Base-by-base conservation (phyloP, 2,113 vertebrate genomes). In the Apus apus region DNA sequence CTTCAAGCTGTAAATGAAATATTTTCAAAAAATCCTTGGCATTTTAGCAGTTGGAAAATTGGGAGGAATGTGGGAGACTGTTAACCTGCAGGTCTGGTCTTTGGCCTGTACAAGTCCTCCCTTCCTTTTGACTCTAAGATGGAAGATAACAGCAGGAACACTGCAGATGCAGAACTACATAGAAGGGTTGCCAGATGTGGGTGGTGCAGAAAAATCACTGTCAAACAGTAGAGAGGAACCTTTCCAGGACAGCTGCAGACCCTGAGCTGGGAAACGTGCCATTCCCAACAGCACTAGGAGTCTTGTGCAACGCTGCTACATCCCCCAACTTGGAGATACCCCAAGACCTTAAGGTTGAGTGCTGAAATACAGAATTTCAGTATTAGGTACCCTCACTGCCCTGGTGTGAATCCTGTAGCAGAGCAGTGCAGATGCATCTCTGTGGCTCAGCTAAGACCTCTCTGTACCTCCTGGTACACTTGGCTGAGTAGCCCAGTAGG, bases 151-250 rank as follows among this genome's bases (percentile, higher is more conserved):
- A 0, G 54, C 54, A 38, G 43, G 90, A 95, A 76, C 43, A 7
- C 11, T 61, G 71, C 40, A 61, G 36, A 68, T n/a, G n/a, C 66
- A 90, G 85, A 83, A 36, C 48, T 79, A 50, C 17, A 50, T 5
- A 58, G 79, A 85, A 88, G 51, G 30, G 19, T 62, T 92, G 46
- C 83, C 71, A 88, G 36, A 58, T 73, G 71, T 61, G 62, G 14
- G 38, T 87, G 58, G 65, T 85, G 32, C 62, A 85, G 81, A 85
- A 36, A 70, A 90, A 97, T 93, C 51, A 46, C 45, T 85, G 67
- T 95, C 87, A 61, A 62, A 30, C 0, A 0, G n/a, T 57, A 79
- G n/a, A 85, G 36, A 82, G 18, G 8, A 91, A 38, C 54, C 30
- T 79, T 90, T 95, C 82, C 67, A 66, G 56, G 27, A 73, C 6